These are phyloP conservation scores for Pimpla rufipes DNA, from an alignment of 2,888 invertebrate genomes.

Conservation along the genomic window DNA sequence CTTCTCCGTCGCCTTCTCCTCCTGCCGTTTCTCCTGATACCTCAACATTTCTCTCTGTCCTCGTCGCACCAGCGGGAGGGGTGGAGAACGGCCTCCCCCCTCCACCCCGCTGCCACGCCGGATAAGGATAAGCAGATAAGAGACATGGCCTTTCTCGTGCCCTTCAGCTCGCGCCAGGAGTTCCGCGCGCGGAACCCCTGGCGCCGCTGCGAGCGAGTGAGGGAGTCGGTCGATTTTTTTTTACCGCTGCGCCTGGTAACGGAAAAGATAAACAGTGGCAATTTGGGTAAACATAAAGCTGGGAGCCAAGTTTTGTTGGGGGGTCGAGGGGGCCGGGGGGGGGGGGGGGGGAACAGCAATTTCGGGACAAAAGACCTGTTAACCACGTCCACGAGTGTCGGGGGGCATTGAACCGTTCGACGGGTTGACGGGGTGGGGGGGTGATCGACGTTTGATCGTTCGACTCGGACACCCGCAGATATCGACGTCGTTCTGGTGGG, in stretches of 20 bases:
- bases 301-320: neutral
- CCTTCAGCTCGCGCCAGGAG: conserved; percentile 30
- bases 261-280: conserved; percentile 19
- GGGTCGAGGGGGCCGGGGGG: no score
- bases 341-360: neutral
- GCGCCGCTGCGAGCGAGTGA: conserved; percentile 33
- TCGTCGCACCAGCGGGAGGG: no score
- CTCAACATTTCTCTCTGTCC: conserved; percentile 23
- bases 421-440: no score
- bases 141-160: conserved; percentile 70
- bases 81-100: neutral
- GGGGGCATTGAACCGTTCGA: no score
- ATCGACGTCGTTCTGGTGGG: no score
- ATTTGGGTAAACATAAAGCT: conserved; percentile 3
- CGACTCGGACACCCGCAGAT: no score
- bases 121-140: conserved; percentile 75
- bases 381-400: no score
- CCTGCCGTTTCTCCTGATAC: conserved; percentile 32
- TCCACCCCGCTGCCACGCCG: conserved; percentile 52
- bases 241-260: neutral
- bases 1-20: conserved; percentile 2
- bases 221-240: neutral
- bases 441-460: no score
- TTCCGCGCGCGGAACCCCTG: conserved; percentile 30
- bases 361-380: no score